Evolutionary conservation across 1,140 invertebrate species (phyloP).

Genomic region (Myzus persicae): DNA sequence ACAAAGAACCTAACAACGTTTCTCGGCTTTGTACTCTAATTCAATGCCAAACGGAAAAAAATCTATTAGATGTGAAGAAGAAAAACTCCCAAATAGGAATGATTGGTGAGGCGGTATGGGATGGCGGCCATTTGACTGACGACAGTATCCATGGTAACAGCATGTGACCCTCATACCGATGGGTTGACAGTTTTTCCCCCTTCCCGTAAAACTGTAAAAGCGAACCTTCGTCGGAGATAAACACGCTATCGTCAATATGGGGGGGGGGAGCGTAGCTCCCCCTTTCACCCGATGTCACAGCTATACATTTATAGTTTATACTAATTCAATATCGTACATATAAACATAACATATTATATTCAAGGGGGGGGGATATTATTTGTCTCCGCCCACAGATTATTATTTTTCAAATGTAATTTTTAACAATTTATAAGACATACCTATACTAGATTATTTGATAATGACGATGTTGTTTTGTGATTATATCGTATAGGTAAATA

Average conservation of each 20-base stretch:
- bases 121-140: slow-evolving; percentile 58
- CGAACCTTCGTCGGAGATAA: slow-evolving; percentile 27
- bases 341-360: not conserved
- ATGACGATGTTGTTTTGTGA: not conserved
- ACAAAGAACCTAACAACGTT: not conserved
- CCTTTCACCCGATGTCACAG: not conserved
- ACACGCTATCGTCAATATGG: slow-evolving; percentile 20
- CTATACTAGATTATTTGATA: not conserved
- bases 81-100: slow-evolving; percentile 33
- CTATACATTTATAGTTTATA: not conserved
- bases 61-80: slow-evolving; percentile 26
- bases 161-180: slow-evolving; percentile 55
- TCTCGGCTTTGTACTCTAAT: not conserved
- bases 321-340: slow-evolving; percentile 37
- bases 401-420: slow-evolving; percentile 17
- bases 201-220: slow-evolving; percentile 12
- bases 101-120: slow-evolving; percentile 46
- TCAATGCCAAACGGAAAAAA: slow-evolving; percentile 15
- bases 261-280: not conserved
- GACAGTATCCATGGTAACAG: slow-evolving; percentile 48
- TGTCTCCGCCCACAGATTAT: slow-evolving; percentile 42
- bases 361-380: not conserved
- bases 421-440: too few species aligned
- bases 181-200: slow-evolving; percentile 42
- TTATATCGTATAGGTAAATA: not conserved